Percentiles rank a stretch among this genome's conserved stretches.
These are phyloP conservation scores for Gobio gobio DNA, from an alignment of 2,113 vertebrate species.

Conservation along the genomic window DNA sequence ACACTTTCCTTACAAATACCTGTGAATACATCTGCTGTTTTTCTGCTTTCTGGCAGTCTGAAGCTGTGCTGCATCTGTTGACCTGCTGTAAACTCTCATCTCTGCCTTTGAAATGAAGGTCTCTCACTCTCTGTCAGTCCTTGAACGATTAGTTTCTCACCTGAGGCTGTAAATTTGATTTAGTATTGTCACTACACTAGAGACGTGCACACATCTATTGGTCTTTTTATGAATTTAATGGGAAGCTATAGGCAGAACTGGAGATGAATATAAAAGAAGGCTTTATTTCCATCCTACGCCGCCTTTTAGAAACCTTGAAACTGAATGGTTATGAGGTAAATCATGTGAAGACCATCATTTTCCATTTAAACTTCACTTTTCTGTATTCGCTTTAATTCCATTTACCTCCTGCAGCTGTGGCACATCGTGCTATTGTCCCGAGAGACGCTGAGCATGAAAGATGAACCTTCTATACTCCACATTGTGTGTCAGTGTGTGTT, in stretches of 20 bases:
- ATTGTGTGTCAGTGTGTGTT: neutral
- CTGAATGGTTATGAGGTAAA: slow-evolving; percentile 5
- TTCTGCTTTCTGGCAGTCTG: neutral
- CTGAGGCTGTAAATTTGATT: slow-evolving; percentile 43
- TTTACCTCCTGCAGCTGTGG: slow-evolving; percentile 1
- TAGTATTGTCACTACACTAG: slow-evolving; percentile 36
- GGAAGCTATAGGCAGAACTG: slow-evolving; percentile 15
- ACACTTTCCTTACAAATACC: neutral
- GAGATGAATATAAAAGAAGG: slow-evolving; percentile 20
- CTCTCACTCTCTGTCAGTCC: neutral
- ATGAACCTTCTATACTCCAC: neutral
- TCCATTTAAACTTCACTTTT: slow-evolving; percentile 14
- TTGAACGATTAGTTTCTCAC: slow-evolving; percentile 17
- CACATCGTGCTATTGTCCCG: neutral
- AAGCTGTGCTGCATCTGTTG: slow-evolving; percentile 5
- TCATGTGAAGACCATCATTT: neutral
- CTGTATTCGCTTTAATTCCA: neutral
- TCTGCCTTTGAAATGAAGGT: slow-evolving; percentile 5
- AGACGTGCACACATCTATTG: slow-evolving; percentile 5
- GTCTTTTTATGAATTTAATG: slow-evolving; percentile 38
- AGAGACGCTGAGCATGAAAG: neutral
- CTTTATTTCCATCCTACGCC: slow-evolving; percentile 24
- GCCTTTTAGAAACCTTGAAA: slow-evolving; percentile 28
- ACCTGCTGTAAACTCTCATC: slow-evolving; percentile 47
- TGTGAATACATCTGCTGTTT: neutral